Conservation (phyloP, 2,888 invertebrate genomes). For the Oligia latruncula region DNA sequence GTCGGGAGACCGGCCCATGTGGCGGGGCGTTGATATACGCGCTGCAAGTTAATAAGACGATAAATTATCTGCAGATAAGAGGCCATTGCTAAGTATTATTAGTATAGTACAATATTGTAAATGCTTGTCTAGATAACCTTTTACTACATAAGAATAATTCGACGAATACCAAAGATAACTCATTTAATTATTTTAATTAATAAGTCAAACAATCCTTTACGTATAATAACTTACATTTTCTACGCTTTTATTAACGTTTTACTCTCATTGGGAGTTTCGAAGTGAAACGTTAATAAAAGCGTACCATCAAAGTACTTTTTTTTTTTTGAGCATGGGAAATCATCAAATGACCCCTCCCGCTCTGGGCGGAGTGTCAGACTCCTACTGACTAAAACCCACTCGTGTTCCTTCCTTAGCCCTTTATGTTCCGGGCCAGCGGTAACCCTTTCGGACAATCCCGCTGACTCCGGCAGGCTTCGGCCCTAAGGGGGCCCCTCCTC, state of each 20-base stretch:
- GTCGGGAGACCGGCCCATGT: constrained; percentile 92
- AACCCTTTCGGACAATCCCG: too few relatives aligned
- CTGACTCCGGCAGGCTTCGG: too few relatives aligned
- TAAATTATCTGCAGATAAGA: background rate
- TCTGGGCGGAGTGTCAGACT: too few relatives aligned
- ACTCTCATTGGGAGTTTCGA: background rate
- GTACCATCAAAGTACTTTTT: too few relatives aligned
- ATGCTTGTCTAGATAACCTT: background rate
- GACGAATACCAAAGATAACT: background rate
- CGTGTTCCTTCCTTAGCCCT: too few relatives aligned
- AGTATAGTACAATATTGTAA: too few relatives aligned
- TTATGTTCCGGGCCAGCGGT: too few relatives aligned
- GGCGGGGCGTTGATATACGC: constrained; percentile 79
- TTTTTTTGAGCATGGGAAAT: too few relatives aligned
- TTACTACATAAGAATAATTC: background rate
- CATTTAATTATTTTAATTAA: background rate
- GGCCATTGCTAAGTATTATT: background rate
- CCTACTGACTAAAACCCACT: too few relatives aligned
- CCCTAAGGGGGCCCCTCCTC: too few relatives aligned
- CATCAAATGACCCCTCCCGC: too few relatives aligned
- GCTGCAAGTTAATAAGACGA: constrained; percentile 67
- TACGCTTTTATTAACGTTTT: too few relatives aligned
- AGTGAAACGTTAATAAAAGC: background rate
- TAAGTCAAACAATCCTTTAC: background rate
- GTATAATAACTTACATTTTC: background rate